Percentiles rank a stretch among this genome's conserved stretches.
These are phyloP conservation scores for Drosophila nannoptera DNA, from an alignment of 1,140 invertebrate genomes.

Conservation along the genomic window DNA sequence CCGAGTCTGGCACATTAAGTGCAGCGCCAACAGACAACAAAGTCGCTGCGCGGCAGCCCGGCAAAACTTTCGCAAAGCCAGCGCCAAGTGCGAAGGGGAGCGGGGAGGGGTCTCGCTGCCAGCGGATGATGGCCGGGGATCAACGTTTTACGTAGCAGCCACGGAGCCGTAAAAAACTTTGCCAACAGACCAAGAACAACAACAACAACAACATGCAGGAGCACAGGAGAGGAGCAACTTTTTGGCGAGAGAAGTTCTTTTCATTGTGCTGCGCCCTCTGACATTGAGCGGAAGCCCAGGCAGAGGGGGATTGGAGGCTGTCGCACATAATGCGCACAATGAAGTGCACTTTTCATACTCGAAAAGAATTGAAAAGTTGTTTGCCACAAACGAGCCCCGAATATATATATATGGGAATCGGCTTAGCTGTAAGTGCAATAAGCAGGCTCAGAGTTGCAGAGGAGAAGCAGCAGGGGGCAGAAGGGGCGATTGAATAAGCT, in stretches of 20 bases:
- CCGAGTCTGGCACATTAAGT: constrained; percentile 56
- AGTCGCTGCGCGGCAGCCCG: constrained; percentile 38
- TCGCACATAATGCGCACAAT: constrained; percentile 75
- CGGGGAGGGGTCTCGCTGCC: constrained; percentile 35
- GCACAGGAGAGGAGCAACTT: constrained; percentile 33
- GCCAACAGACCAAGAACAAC: constrained; percentile 17
- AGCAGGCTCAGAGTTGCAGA: no score
- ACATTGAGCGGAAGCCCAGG: constrained; percentile 47
- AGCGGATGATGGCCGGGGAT: constrained; percentile 71
- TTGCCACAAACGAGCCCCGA: constrained; percentile 37
- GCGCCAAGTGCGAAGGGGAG: constrained; percentile 38
- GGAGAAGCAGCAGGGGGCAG: no score
- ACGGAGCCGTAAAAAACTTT: constrained; percentile 35
- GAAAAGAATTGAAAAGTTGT: constrained; percentile 72
- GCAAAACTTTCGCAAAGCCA: constrained; percentile 50
- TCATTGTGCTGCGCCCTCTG: constrained; percentile 65
- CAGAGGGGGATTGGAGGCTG: constrained; percentile 42
- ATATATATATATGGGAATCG: neutral
- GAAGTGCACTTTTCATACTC: constrained; percentile 76
- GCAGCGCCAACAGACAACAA: constrained; percentile 67
- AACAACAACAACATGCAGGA: neutral
- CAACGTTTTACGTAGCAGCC: constrained; percentile 54
- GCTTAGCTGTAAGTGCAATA: no score
- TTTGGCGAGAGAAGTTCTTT: constrained; percentile 65
- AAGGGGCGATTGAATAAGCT: no score